These are phyloP conservation scores for Athripsodes cinereus DNA, from an alignment of 2,888 invertebrate genomes.

Conservation along the genomic window DNA sequence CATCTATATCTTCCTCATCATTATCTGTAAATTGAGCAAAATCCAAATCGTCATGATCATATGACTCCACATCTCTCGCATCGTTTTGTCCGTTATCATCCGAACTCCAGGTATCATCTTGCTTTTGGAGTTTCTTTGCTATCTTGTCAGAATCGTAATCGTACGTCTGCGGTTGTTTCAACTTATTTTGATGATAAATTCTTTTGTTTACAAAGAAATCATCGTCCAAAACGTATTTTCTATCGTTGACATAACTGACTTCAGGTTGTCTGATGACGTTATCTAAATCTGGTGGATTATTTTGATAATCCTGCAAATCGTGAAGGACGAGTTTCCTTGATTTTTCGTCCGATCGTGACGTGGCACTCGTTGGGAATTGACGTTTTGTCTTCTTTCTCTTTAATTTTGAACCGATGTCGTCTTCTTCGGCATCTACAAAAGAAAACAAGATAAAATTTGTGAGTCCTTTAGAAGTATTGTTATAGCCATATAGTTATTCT, in stretches of 20 bases:
- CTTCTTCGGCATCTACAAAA: neutral
- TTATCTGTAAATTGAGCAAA: slow-evolving; percentile 17
- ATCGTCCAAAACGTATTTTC: slow-evolving; percentile 19
- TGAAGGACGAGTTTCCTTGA: slow-evolving; percentile 9
- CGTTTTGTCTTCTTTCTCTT: slow-evolving; percentile 23
- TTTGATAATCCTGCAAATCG: slow-evolving; percentile 20
- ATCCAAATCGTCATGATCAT: slow-evolving; percentile 15
- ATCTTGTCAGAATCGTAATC: slow-evolving; percentile 16
- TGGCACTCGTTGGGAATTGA: slow-evolving; percentile 13
- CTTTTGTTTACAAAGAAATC: slow-evolving; percentile 23
- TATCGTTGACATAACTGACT: slow-evolving; percentile 17
- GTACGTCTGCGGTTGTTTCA: slow-evolving; percentile 3
- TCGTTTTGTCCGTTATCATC: slow-evolving; percentile 5
- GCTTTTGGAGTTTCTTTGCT: slow-evolving; percentile 8
- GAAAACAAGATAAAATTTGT: neutral
- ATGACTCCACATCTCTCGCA: slow-evolving; percentile 9
- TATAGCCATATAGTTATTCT: too few relatives aligned
- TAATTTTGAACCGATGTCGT: neutral
- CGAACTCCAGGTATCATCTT: neutral
- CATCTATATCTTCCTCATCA: slow-evolving; percentile 19
- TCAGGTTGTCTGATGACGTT: slow-evolving; percentile 1
- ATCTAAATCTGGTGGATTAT: slow-evolving; percentile 5
- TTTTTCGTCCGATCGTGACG: neutral
- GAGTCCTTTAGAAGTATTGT: too few relatives aligned
- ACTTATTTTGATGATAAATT: slow-evolving; percentile 23